These are phyloP conservation scores for Drosophila histrio DNA, from an alignment of 2,888 invertebrate species.

Conservation along the genomic window DNA sequence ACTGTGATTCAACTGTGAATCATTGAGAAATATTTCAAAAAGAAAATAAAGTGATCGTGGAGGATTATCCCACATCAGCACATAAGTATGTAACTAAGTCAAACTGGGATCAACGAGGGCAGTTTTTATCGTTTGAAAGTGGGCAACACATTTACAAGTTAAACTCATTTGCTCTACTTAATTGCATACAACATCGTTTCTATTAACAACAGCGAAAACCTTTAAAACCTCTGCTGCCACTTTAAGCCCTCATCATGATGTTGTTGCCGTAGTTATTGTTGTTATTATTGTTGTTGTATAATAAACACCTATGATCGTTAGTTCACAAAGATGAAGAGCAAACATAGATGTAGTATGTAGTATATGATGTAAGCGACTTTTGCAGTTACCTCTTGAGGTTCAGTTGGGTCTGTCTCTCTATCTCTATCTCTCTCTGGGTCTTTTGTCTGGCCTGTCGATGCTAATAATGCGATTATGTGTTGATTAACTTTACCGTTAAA, in stretches of 20 bases:
- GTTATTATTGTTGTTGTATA: conserved; percentile 18
- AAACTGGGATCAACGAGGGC: conserved; percentile 2
- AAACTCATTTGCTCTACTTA: conserved; percentile 10
- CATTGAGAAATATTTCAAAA: not conserved
- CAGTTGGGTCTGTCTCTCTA: not conserved
- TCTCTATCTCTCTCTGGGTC: conserved; percentile 21
- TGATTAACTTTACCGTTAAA: conserved; percentile 66
- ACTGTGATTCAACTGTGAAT: not conserved
- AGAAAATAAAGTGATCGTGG: not conserved
- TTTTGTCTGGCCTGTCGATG: conserved; percentile 34
- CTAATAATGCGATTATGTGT: conserved; percentile 74
- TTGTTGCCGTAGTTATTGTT: not conserved
- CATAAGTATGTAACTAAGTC: not conserved
- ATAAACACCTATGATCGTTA: conserved; percentile 11
- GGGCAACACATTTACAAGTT: not conserved
- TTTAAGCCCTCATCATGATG: conserved; percentile 1
- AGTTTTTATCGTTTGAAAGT: conserved; percentile 13
- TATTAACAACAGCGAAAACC: conserved; percentile 16
- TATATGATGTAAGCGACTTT: conserved; percentile 32
- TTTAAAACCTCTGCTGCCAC: not conserved
- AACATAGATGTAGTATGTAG: conserved; percentile 10
- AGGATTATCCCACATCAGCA: not conserved
- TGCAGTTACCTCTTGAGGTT: conserved; percentile 11
- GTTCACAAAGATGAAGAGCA: conserved; percentile 15
- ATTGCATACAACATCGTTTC: conserved; percentile 1